These are phyloP conservation scores for Meiosimyza platycephala DNA, from an alignment of 2,888 invertebrate species.

Conservation along the genomic window DNA sequence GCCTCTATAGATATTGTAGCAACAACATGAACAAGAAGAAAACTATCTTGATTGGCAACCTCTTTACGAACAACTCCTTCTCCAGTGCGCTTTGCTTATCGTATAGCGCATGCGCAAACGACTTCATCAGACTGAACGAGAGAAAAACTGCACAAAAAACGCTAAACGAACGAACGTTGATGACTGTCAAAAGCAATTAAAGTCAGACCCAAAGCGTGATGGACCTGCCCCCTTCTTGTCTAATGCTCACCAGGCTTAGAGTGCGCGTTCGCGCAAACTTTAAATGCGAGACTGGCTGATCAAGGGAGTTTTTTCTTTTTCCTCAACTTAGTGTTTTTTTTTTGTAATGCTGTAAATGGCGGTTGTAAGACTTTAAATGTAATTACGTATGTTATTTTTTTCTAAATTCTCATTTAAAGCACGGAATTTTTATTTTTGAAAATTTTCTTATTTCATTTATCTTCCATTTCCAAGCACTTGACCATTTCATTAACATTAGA, in stretches of 20 bases:
- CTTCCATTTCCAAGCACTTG: not conserved
- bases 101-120: constrained; percentile 3
- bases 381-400: constrained; percentile 8
- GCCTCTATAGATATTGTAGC: not conserved
- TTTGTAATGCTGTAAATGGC: not conserved
- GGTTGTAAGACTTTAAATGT: constrained; percentile 4
- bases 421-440: not conserved
- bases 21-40: not conserved
- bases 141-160: constrained; percentile 20
- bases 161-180: constrained; percentile 55
- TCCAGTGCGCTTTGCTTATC: not conserved
- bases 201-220: constrained; percentile 54
- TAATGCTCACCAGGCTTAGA: not conserved
- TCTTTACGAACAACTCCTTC: constrained; percentile 10
- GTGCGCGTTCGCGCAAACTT: no score
- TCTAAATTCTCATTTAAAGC: constrained; percentile 20
- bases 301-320: no score
- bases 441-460: no score
- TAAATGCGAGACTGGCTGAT: not conserved
- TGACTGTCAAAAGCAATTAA: constrained; percentile 66
- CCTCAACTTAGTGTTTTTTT: no score
- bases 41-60: constrained; percentile 14
- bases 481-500: not conserved
- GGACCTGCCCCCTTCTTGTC: constrained; percentile 7
- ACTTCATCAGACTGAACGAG: constrained; percentile 6